Base-by-base conservation (phyloP, 2,888 invertebrate species). In the Glomeris marginata region DNA sequence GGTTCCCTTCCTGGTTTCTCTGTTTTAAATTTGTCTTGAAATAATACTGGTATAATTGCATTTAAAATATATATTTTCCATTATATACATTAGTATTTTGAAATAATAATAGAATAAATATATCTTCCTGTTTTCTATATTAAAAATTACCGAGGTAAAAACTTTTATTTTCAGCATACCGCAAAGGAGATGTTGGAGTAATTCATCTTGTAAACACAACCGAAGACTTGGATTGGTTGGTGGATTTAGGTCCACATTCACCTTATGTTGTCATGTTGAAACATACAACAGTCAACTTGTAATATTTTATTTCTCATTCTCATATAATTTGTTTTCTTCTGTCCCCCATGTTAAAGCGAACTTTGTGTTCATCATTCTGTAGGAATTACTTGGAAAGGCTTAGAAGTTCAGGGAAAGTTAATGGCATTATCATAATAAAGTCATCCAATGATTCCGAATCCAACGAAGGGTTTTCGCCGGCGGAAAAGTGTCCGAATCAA, bases 401-500 rank as follows among this genome's bases (percentile, higher is more conserved):
- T 50, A 59, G 60, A 22, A 49, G 57, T 2, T 69, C 69, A 13
- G 63, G 62, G 2, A 65, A 70, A 54, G 64, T 73, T 11, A 64
- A 61, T 54, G 72, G 73, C 4, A 63, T 72, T 6, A 59, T 72
- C 51, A 61, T 73, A 1, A 57, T 68, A 40, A 63, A 65, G 45
- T 46, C 56, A 6, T 46, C 51, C n/a, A 57, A 55, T 42, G 54
- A 51, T 33, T 53, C 45, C 20, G 48, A 37, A 15, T 51, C 49
- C 34, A 59, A 62, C 2, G 50, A 56, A 2, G 52, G 57, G 21
- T 72, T 70, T 58, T 72, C 73, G 4, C 71, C 73, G 48, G 91
- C 91, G 57, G 75, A 80, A 45, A 73, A 72, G 35, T 92, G 92
- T 66, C 92, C 92, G 0, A 91, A 91, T 69, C 75, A 78, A 61